Conservation (phyloP, 2,797 vertebrate genomes). For the Notamacropus eugenii region DNA sequence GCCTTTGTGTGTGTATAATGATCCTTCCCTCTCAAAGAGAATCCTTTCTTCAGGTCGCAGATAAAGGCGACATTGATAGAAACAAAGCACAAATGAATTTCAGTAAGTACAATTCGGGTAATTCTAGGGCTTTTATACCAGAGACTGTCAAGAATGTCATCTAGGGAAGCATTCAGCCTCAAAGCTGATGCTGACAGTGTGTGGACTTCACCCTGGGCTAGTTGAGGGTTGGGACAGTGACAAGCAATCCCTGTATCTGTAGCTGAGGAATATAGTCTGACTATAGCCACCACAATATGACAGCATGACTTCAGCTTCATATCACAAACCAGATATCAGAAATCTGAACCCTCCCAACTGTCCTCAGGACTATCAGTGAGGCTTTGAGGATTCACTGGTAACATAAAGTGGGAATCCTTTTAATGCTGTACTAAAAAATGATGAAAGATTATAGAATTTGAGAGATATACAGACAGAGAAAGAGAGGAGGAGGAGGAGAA, state of each 20-base stretch:
- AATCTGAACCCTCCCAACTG: background rate
- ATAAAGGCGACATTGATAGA: constrained; percentile 71
- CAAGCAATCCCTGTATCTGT: background rate
- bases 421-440: background rate
- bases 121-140: background rate
- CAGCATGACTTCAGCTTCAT: background rate
- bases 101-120: constrained; percentile 18
- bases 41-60: constrained; percentile 57
- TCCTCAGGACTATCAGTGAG: background rate
- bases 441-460: background rate
- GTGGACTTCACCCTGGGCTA: background rate
- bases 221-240: background rate
- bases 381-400: background rate
- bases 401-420: background rate
- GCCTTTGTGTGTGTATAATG: constrained; percentile 77
- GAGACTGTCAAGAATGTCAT: background rate
- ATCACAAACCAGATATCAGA: background rate
- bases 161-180: background rate
- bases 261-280: background rate
- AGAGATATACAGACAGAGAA: background rate
- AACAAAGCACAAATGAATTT: constrained; percentile 70
- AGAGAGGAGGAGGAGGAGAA: background rate
- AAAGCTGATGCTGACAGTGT: background rate
- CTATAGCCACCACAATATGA: background rate
- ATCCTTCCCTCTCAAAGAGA: constrained; percentile 67